Conservation (phyloP, 2,888 invertebrate genomes). For the Himalopsyche tibetana region DNA sequence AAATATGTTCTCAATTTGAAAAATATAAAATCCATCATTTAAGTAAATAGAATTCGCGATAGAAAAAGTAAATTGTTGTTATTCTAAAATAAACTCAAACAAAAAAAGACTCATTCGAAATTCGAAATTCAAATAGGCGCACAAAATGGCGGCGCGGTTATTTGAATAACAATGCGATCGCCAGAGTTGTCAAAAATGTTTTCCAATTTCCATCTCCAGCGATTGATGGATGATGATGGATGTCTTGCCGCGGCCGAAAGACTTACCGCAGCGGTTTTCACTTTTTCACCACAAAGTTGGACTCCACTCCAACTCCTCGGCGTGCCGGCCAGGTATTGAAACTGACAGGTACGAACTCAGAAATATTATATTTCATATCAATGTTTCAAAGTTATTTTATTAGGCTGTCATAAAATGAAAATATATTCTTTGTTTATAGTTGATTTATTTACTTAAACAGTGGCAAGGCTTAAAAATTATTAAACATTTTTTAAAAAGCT, state of each 20-base stretch:
- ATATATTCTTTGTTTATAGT: too few species aligned
- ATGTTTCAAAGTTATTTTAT: too few species aligned
- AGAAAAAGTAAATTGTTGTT: too few species aligned
- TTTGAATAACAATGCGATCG: constrained; percentile 60
- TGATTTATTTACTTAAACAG: too few species aligned
- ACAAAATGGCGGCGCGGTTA: constrained; percentile 27
- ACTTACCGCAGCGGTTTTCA: constrained; percentile 12
- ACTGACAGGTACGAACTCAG: background rate
- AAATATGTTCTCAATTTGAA: too few species aligned
- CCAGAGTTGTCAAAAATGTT: constrained; percentile 57
- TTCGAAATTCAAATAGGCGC: constrained; percentile 18
- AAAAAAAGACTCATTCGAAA: constrained; percentile 39
- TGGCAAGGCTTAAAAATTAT: too few species aligned
- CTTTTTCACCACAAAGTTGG: constrained; percentile 43
- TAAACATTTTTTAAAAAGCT: too few species aligned
- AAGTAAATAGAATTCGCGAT: too few species aligned
- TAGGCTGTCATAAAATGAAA: too few species aligned
- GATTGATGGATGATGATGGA: constrained; percentile 62
- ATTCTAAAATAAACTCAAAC: constrained; percentile 18
- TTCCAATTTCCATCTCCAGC: constrained; percentile 60
- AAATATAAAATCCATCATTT: too few species aligned
- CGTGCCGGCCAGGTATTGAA: constrained; percentile 26
- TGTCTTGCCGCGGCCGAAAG: constrained; percentile 47
- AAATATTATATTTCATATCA: background rate
- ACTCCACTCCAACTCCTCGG: constrained; percentile 10